Percentiles rank a stretch among this genome's conserved stretches.
phyloP scores from a whole-genome alignment of 2,113 vertebrate genomes.

The Piaya cayana region DNA sequence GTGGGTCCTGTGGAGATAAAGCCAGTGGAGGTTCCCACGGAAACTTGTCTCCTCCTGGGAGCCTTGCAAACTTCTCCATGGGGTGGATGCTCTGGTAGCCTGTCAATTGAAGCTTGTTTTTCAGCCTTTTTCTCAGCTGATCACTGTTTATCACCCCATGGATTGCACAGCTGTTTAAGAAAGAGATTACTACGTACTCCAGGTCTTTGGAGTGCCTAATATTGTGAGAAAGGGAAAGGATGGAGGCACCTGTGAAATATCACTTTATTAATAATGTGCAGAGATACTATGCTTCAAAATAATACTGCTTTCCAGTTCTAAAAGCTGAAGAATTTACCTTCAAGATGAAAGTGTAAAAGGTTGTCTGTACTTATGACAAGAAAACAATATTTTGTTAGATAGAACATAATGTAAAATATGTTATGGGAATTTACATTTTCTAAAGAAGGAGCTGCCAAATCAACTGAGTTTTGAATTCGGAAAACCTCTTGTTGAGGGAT shows the following conservation, averaged over 20 bases:
- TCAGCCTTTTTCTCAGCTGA: neutral
- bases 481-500: neutral
- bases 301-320: neutral
- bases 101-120: neutral
- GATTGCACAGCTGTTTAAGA: neutral
- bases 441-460: slow-evolving; percentile 12
- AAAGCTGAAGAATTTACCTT: neutral
- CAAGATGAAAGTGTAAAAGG: neutral
- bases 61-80: neutral
- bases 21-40: neutral
- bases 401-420: neutral
- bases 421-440: neutral
- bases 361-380: neutral
- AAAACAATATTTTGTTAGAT: neutral
- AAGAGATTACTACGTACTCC: neutral
- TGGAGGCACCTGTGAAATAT: neutral
- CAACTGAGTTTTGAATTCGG: slow-evolving; percentile 17
- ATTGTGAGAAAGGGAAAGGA: neutral
- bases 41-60: neutral
- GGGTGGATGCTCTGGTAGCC: neutral
- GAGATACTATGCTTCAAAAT: neutral
- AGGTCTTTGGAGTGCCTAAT: neutral
- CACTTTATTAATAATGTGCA: neutral
- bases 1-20: neutral
- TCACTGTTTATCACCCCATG: too few relatives aligned